Conservation (phyloP, 92 coral and sea anemone genomes). For the Blastomussa wellsi region DNA sequence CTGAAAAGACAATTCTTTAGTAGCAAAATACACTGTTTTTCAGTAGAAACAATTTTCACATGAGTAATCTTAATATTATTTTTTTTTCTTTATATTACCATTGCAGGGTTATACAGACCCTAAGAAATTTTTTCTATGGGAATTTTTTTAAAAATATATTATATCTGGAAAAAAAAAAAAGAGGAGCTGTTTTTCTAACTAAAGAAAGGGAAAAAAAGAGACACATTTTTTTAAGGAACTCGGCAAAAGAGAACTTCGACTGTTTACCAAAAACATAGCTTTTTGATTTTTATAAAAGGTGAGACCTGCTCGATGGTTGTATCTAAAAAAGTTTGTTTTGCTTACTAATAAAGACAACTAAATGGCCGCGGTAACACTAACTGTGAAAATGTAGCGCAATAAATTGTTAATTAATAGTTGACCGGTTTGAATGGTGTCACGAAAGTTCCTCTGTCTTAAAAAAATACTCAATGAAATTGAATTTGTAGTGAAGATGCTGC, state of each 20-base stretch:
- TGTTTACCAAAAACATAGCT: constrained; percentile 98
- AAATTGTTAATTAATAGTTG: constrained; percentile 93
- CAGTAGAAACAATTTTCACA: constrained; percentile 89
- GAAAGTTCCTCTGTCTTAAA: constrained; percentile 92
- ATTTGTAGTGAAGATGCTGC: constrained; percentile 97
- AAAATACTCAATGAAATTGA: constrained; percentile 76
- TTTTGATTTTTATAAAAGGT: constrained; percentile 87
- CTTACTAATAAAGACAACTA: constrained; percentile 75
- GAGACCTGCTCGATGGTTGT: constrained; percentile 96
- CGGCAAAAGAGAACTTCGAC: constrained; percentile 92
- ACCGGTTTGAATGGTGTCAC: constrained; percentile 94
- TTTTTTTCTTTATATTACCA: constrained; percentile 31
- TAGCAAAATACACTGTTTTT: constrained; percentile 86
- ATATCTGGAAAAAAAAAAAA: constrained; percentile 61
- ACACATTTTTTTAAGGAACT: constrained; percentile 92
- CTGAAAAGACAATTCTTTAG: constrained; percentile 60
- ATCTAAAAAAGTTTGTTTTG: constrained; percentile 65
- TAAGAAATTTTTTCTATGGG: constrained; percentile 67
- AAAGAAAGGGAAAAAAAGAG: constrained; percentile 2
- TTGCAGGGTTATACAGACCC: constrained; percentile 78
- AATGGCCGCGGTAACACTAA: constrained; percentile 98
- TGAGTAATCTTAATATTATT: constrained; percentile 72
- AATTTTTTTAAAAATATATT: not conserved
- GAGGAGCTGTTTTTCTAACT: constrained; percentile 4
- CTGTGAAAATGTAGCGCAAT: constrained; percentile 91